Evolutionary conservation across 1,140 invertebrate species (phyloP).

Genomic region (Macrocentrus cingulum): DNA sequence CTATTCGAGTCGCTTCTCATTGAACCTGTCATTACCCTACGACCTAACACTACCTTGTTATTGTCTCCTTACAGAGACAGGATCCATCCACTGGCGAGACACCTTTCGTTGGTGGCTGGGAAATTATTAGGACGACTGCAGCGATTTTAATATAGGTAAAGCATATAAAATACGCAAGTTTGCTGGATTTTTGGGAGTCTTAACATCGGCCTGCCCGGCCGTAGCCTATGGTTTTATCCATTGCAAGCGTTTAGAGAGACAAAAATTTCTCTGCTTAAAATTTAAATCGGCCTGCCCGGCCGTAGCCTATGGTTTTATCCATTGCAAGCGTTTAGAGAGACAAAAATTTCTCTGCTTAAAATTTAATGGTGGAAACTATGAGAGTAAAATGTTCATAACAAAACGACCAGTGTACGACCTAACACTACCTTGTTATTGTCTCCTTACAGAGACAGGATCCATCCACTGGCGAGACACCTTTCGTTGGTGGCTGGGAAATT

Average conservation of each 20-base stretch:
- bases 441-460: not conserved
- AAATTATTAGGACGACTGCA: no score
- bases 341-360: no score
- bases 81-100: slow-evolving; percentile 4
- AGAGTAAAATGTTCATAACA: no score
- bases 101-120: no score
- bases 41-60: slow-evolving; percentile 10
- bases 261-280: no score
- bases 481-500: slow-evolving; percentile 1
- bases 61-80: slow-evolving; percentile 21
- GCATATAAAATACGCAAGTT: not conserved
- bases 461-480: not conserved
- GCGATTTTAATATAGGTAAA: not conserved
- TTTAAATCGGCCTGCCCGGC: no score
- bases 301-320: slow-evolving; percentile 2
- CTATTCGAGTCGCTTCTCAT: not conserved
- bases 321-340: not conserved
- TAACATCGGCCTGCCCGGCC: slow-evolving; percentile 12
- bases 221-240: slow-evolving; percentile 19
- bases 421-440: no score
- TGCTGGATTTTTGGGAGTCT: not conserved
- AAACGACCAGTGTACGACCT: no score
- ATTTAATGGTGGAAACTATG: no score
- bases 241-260: slow-evolving; percentile 14
- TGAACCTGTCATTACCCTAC: slow-evolving; percentile 1